These are phyloP conservation scores for Cydia amplana DNA, from an alignment of 1,140 invertebrate species.

Conservation along the genomic window DNA sequence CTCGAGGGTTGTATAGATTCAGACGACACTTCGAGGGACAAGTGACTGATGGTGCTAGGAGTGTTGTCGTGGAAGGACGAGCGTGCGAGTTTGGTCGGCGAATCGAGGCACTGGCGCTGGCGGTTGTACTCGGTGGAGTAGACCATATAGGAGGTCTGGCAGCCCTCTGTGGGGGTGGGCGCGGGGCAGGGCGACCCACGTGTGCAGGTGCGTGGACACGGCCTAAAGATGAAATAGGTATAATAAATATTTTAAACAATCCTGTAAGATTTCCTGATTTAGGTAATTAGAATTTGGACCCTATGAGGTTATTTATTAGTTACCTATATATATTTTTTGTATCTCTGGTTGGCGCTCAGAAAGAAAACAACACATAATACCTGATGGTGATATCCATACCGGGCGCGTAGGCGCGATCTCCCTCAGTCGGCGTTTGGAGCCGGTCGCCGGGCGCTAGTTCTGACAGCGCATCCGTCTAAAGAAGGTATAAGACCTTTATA, in stretches of 20 bases:
- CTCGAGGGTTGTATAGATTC: background rate
- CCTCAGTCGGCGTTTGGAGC: constrained; percentile 33
- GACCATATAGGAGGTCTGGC: constrained; percentile 52
- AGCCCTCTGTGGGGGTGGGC: constrained; percentile 43
- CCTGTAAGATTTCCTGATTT: no score
- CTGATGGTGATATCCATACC: constrained; percentile 55
- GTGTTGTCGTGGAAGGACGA: background rate
- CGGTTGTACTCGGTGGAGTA: constrained; percentile 46
- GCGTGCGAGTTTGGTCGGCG: background rate
- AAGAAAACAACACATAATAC: background rate
- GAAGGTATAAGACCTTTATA: background rate
- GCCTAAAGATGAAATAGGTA: background rate
- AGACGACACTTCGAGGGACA: background rate
- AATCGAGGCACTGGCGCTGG: constrained; percentile 4
- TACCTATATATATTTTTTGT: no score
- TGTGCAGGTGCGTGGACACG: background rate
- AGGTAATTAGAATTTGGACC: no score
- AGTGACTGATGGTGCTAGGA: background rate
- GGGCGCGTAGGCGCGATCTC: constrained; percentile 44
- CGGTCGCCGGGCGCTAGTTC: constrained; percentile 48
- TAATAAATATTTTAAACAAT: background rate
- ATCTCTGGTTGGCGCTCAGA: no score
- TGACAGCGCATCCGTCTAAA: constrained; percentile 45
- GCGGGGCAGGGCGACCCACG: constrained; percentile 45
- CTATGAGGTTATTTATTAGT: no score